Evolutionary conservation across 2,888 invertebrate genomes (phyloP).

Genomic region (Eulithis testata): DNA sequence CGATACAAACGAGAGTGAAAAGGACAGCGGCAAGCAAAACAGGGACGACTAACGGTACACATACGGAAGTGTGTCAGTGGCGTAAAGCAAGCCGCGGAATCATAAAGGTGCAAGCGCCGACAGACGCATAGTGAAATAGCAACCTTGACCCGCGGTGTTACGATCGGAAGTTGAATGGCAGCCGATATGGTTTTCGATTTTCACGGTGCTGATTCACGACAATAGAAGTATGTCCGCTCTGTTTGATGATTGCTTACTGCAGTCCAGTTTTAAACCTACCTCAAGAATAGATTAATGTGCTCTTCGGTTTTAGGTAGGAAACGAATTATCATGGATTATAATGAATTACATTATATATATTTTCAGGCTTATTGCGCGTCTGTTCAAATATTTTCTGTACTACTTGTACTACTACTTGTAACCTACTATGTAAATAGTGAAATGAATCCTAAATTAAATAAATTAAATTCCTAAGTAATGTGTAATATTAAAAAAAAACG

Average conservation of each 20-base stretch:
- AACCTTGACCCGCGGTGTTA: slow-evolving; percentile 71
- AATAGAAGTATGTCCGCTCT: slow-evolving; percentile 74
- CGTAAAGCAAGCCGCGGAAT: slow-evolving; percentile 65
- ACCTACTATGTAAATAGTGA: too few species aligned
- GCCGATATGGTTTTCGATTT: slow-evolving; percentile 76
- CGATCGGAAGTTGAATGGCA: slow-evolving; percentile 57
- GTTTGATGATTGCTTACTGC: slow-evolving; percentile 66
- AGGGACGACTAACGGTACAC: slow-evolving; percentile 82
- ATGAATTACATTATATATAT: neutral
- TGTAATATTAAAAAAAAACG: too few species aligned
- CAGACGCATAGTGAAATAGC: slow-evolving; percentile 54
- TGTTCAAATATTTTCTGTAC: too few species aligned
- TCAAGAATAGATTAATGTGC: slow-evolving; percentile 61
- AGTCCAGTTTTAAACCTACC: slow-evolving; percentile 77
- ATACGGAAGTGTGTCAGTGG: slow-evolving; percentile 84
- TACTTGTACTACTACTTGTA: too few species aligned
- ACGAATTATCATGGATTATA: neutral
- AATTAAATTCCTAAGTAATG: too few species aligned
- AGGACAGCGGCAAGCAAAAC: slow-evolving; percentile 71
- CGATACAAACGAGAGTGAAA: slow-evolving; percentile 75
- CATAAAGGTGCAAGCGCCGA: slow-evolving; percentile 65
- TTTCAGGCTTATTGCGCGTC: neutral
- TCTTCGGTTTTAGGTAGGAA: neutral
- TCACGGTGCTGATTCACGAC: slow-evolving; percentile 81
- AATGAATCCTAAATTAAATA: too few species aligned